phyloP scores from a whole-genome alignment of 2,113 vertebrate species.

The Etheostoma spectabile region DNA sequence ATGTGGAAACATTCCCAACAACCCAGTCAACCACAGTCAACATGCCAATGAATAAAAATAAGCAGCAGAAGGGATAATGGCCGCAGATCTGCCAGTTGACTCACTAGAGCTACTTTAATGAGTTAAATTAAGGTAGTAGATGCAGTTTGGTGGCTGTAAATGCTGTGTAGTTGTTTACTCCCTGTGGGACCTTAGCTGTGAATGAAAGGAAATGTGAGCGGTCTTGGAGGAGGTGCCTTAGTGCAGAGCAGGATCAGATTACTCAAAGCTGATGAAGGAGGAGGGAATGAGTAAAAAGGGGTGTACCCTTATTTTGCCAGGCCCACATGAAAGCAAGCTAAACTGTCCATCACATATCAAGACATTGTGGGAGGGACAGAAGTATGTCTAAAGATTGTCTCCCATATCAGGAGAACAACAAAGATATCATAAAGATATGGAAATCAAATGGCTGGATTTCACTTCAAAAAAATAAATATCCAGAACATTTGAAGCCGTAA shows the following conservation, averaged over 20 bases:
- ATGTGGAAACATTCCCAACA: constrained; percentile 45
- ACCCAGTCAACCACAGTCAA: constrained; percentile 29
- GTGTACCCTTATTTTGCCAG: constrained; percentile 21
- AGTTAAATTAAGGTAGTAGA: constrained; percentile 54
- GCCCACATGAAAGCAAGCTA: constrained; percentile 42
- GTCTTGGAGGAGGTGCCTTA: constrained; percentile 69
- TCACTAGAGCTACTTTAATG: constrained; percentile 47
- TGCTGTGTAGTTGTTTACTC: constrained; percentile 58
- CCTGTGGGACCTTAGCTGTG: constrained; percentile 49
- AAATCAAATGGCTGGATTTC: not conserved
- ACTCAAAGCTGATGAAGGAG: constrained; percentile 64
- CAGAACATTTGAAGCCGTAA: not conserved
- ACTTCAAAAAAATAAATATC: not conserved
- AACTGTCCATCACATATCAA: not conserved
- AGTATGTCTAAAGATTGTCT: constrained; percentile 9
- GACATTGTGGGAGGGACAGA: not conserved
- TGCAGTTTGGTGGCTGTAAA: constrained; percentile 35
- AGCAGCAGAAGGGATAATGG: constrained; percentile 45
- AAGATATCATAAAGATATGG: constrained; percentile 1
- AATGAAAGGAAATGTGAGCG: constrained; percentile 75
- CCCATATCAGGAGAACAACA: constrained; percentile 1
- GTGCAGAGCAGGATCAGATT: constrained; percentile 64
- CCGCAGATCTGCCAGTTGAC: constrained; percentile 47
- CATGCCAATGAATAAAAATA: constrained; percentile 49
- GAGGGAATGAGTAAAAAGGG: constrained; percentile 40